Base-by-base conservation (phyloP, 2,113 vertebrate genomes). In the Psammodynastes pulverulentus region DNA sequence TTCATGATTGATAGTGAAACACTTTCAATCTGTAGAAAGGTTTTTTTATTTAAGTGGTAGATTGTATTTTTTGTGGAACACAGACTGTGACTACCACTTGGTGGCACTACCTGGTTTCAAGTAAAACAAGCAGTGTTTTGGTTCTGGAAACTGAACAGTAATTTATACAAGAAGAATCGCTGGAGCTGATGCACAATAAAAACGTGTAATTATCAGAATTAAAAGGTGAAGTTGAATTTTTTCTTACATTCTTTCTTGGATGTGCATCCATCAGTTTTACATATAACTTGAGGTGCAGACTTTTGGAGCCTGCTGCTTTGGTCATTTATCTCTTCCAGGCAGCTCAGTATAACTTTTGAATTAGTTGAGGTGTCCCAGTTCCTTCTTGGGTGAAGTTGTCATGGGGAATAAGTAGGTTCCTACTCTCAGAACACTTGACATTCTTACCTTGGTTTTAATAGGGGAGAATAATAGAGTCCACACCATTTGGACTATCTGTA, bases 41-140 rank as follows among this genome's bases (percentile, higher is more conserved):
- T 94, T 88, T 84, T 88, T 90, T 53, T 29, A 89, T 94, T 62
- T 43, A 17, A 90, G 46, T 62, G 84, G 3, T 88, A 0, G 46
- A 29, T 54, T 85, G 13, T 29, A 91, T 39, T 93, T 15, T 8
- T 94, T 88, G 92, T 94, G 93, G 88, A 46, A 67, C 91, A 93
- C 86, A 88, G 67, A 95, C 94, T 91, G 91, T 97, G 92, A 91
- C 93, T 46, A 46, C 97, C 97, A 97, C 97, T 97, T 98, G 97
- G 97, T 98, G 97, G 97, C 97, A 98, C 95, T 97, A 94, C 95
- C 56, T 96, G 94, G 97, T 97, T 97, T 97, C 91, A 91, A 91
- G 97, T 91, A 92, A 93, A 91, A 15, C 84, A 84, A 10, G 84
- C 95, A 46, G 93, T 94, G 48, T 90, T 39, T 89, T 52, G 85